phyloP scores from a whole-genome alignment of 2,888 invertebrate species.

The Ctena decussata region DNA sequence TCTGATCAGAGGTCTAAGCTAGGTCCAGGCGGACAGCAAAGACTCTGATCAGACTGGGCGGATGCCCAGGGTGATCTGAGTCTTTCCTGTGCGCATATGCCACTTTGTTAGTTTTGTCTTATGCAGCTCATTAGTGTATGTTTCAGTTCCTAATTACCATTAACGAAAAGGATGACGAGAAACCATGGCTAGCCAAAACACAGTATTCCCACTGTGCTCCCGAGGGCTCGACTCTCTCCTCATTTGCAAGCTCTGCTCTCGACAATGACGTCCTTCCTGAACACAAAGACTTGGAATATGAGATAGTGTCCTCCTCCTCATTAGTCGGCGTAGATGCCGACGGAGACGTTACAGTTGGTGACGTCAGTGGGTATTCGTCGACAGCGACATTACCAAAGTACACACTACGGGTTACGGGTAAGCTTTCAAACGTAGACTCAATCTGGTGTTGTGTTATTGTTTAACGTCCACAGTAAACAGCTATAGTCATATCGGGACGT shows the following conservation, averaged over 20 bases:
- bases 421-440: no score
- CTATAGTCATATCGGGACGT: no score
- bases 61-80: no score
- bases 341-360: slow-evolving; percentile 43
- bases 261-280: slow-evolving; percentile 41
- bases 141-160: slow-evolving; percentile 45
- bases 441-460: no score
- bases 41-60: no score
- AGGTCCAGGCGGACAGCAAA: no score
- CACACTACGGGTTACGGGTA: slow-evolving; percentile 31
- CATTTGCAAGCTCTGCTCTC: slow-evolving; percentile 16
- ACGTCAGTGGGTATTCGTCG: slow-evolving; percentile 18
- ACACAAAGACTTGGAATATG: slow-evolving; percentile 22
- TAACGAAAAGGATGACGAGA: slow-evolving; percentile 50
- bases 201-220: slow-evolving; percentile 44
- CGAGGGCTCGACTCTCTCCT: neutral
- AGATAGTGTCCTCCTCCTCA: no score
- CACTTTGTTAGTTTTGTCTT: no score
- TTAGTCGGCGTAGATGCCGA: slow-evolving; percentile 31
- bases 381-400: neutral
- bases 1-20: no score
- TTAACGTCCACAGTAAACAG: no score
- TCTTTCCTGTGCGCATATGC: no score
- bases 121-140: no score
- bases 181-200: slow-evolving; percentile 34